Evolutionary conservation across 2,888 invertebrate species (phyloP), one percentile per base, ranked within the genome.

Genomic region (Callyntrura guangdongensis): DNA sequence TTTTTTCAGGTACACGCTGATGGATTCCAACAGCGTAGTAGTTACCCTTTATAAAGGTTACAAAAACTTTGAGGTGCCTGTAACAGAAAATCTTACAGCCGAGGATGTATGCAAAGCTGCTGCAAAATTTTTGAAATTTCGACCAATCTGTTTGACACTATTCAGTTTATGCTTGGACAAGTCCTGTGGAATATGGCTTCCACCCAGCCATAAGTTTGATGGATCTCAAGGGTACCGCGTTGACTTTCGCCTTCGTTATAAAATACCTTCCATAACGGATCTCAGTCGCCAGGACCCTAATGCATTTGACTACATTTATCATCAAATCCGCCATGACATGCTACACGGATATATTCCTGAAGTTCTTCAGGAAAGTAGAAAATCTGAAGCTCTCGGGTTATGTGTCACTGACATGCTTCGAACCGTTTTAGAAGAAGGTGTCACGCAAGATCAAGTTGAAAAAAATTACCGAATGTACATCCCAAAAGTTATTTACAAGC

Each of bases 341-440:
- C 96, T 98, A 90, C 96, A 97, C 86, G 97, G 97, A 94, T 96
- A 96, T 94, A 97, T 98, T 92, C 96, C 97, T 8, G 98, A 98
- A 94, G 96, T 98, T 91, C 96, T 97, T 91, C 97, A 97, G 95
- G 97, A 97, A 84, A 97, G 97, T 90, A 96, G 97, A 94, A 97
- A 97, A 94, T 96, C 97, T 90, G 97, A 98, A 95, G 96, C 98
- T 0, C 95, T 98, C 86, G 98, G 98, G 0, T 95, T 98, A 83
- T 98, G 98, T 11, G 98, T 98, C 86, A 96, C 97, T 83, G 98
- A 98, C 95, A 98, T 98, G 98, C 97, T 96, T 91, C 96, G 98
- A 93, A 97, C 97, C 59, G 97, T 97, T 95, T 95, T 97, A n/a
- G 98, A 98, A 94, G 96, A 97, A 93, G 96, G 96, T 86, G 95